A percentile compares a stretch with the other conserved stretches of the same genome.
phyloP scores from a whole-genome alignment of 2,797 vertebrate species.

The Aviceda leuphotes region DNA sequence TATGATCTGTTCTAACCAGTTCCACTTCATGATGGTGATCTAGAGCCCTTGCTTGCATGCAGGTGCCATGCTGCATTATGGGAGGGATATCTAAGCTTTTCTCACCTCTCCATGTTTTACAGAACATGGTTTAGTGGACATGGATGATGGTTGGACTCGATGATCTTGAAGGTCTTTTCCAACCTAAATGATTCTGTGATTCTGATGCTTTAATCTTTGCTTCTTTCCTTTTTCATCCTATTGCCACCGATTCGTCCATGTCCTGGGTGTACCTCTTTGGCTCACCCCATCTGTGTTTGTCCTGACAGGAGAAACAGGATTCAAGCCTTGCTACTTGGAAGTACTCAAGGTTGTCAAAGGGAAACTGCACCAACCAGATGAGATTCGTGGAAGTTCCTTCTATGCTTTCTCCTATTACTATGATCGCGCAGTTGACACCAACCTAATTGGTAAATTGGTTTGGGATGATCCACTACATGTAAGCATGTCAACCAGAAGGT shows the following conservation, averaged over 20 bases:
- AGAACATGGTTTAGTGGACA: no score
- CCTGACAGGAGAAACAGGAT: constrained; percentile 87
- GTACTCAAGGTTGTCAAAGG: constrained; percentile 90
- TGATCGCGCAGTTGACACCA: constrained; percentile 91
- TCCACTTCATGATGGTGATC: not conserved
- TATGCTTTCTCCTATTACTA: constrained; percentile 98
- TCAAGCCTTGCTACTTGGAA: constrained; percentile 93
- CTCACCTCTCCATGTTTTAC: not conserved
- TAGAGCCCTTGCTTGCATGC: not conserved
- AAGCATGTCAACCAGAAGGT: not conserved
- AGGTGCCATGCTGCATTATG: not conserved
- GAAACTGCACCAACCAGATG: constrained; percentile 90
- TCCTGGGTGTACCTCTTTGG: not conserved
- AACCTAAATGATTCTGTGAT: no score
- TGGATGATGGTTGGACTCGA: no score
- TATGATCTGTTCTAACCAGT: not conserved
- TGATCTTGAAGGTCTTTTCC: no score
- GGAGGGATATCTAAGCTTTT: not conserved
- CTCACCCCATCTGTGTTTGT: not conserved
- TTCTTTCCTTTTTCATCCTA: not conserved
- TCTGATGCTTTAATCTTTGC: not conserved
- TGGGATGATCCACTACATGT: not conserved
- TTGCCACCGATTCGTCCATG: not conserved
- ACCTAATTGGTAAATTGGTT: constrained; percentile 88
- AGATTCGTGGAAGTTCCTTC: constrained; percentile 90